phyloP scores from a whole-genome alignment of 2,113 vertebrate genomes.

The Tiliqua scincoides region DNA sequence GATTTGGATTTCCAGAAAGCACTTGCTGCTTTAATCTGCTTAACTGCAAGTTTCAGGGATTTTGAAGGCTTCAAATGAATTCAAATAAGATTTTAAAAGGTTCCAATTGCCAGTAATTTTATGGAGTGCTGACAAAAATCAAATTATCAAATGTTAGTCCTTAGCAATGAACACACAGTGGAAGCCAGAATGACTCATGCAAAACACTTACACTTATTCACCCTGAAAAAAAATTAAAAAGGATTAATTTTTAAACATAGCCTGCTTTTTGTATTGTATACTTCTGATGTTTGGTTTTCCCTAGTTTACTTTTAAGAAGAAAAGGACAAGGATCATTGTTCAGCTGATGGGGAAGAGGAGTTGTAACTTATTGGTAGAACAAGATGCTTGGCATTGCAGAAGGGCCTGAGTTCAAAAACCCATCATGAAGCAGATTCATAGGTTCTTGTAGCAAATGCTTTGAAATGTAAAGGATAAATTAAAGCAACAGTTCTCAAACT shows the following conservation, averaged over 20 bases:
- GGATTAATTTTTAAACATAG: background rate
- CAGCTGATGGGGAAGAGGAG: background rate
- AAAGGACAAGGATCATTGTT: background rate
- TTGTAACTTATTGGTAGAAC: background rate
- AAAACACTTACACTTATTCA: background rate
- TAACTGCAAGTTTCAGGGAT: conserved; percentile 39
- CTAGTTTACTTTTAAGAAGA: background rate
- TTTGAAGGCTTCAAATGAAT: background rate
- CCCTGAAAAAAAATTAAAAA: too few relatives aligned
- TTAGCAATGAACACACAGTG: accelerated
- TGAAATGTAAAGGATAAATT: too few relatives aligned
- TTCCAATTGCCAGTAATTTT: background rate
- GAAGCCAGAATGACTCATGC: accelerated
- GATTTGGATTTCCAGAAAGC: background rate
- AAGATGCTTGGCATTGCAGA: too few relatives aligned
- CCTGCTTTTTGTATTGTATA: background rate
- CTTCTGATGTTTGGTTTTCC: background rate
- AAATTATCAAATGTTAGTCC: background rate
- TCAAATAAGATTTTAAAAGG: conserved; percentile 18
- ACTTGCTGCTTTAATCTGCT: background rate
- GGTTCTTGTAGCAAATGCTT: too few relatives aligned
- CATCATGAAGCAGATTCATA: too few relatives aligned
- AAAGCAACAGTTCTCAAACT: too few relatives aligned
- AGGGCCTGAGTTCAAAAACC: too few relatives aligned
- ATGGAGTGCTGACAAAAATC: conserved; percentile 1